Evolutionary conservation across 2,888 invertebrate genomes (phyloP).

Genomic region (Aphidoletes aphidimyza): DNA sequence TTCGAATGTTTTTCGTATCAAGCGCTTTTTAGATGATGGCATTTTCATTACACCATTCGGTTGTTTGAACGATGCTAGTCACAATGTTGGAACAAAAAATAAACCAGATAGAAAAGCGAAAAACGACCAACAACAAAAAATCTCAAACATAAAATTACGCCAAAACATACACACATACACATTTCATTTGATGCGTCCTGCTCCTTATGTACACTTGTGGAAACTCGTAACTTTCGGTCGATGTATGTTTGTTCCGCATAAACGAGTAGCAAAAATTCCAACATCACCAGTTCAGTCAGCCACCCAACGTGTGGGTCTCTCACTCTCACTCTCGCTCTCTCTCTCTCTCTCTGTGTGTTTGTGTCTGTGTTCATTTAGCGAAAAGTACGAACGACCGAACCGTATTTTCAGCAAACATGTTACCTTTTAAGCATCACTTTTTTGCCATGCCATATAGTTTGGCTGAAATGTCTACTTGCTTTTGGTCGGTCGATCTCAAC

Average conservation of each 20-base stretch:
- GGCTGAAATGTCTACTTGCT: neutral
- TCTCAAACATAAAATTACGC: slow-evolving; percentile 32
- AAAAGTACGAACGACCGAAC: neutral
- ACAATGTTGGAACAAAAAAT: neutral
- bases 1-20: neutral
- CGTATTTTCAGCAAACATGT: slow-evolving; percentile 36
- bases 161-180: slow-evolving; percentile 11
- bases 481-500: neutral
- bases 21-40: slow-evolving; percentile 18
- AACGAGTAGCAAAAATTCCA: neutral
- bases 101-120: neutral
- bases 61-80: neutral
- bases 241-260: neutral
- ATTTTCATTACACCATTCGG: slow-evolving; percentile 41
- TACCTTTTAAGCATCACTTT: slow-evolving; percentile 45
- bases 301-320: no score
- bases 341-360: neutral
- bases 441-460: neutral
- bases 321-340: no score
- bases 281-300: no score
- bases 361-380: slow-evolving; percentile 47
- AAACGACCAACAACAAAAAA: neutral
- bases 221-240: slow-evolving; percentile 35
- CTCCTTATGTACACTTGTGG: slow-evolving; percentile 13
- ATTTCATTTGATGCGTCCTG: neutral